Base-by-base conservation (phyloP, 2,888 invertebrate species). In the Glyphotaelius pellucidus region DNA sequence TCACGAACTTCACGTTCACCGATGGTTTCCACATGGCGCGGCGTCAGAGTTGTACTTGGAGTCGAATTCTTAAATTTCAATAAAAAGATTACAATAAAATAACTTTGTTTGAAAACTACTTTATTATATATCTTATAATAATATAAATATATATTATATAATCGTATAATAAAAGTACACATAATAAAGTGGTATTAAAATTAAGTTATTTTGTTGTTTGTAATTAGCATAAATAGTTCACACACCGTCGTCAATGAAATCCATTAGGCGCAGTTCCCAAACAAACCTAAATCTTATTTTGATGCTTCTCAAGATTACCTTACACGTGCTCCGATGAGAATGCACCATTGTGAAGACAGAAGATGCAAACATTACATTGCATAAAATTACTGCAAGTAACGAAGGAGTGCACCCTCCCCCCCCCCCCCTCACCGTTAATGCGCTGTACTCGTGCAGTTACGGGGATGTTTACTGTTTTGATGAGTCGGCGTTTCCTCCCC, bases 391-490 rank as follows among this genome's bases (percentile, higher is more conserved):
- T 89, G 91, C 93, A 93, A 91, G 92, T 93, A 92, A 93, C 67
- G 67, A 67, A 67, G 67, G 67, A 67, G 67, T 90, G 86, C 93
- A 91, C 67, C 89, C 52, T 67, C 80, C 42, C 42, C 12, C 42
- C 42, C 12, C 12, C 9, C 35, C 35, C 35, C 35, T 5, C 35
- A 35, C 80, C 42, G 67, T 67, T 67, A 67, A n/a, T 67, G 67
- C 67, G 25, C 67, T n/a, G 52, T 47, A 47, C 47, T 89, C 89
- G 30, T 47, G 92, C 91, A 91, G 92, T 96, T 96, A 92, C 91
- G 91, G 93, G 96, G 96, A 96, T 96, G 96, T 96, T 96, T 96
- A 96, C 96, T 96, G 96, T 96, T 96, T 96, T 96, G 96, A 96
- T 96, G 96, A 96, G 95, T 96, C 95, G 94, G 96, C 96, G 93